Conservation (phyloP, 1,140 invertebrate species). For the Drosophila orena region DNA sequence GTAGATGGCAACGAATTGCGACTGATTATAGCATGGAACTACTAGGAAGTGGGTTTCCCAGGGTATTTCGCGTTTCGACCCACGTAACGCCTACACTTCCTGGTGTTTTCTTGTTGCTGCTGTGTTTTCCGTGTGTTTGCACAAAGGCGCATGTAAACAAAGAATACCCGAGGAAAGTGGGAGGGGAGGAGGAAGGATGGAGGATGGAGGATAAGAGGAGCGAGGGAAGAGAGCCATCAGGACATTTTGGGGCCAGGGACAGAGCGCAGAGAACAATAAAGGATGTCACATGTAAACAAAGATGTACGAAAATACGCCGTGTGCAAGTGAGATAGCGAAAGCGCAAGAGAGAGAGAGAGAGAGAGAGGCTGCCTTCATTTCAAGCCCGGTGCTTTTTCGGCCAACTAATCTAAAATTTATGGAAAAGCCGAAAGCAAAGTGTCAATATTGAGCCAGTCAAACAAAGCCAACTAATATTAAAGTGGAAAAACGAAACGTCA, state of each 20-base stretch:
- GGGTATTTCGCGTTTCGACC: slow-evolving; percentile 17
- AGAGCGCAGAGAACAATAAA: slow-evolving; percentile 53
- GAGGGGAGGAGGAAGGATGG: slow-evolving; percentile 7
- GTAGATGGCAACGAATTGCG: too few species aligned
- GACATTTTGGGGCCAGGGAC: slow-evolving; percentile 80
- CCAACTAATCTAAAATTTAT: slow-evolving; percentile 78
- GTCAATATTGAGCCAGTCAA: slow-evolving; percentile 58
- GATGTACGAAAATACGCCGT: slow-evolving; percentile 9
- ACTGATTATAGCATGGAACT: background rate
- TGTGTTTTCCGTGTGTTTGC: slow-evolving; percentile 57
- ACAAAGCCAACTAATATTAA: slow-evolving; percentile 21
- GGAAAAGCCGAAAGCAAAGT: slow-evolving; percentile 63
- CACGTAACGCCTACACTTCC: slow-evolving; percentile 4
- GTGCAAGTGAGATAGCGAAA: background rate
- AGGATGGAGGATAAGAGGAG: background rate
- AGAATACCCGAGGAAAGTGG: slow-evolving; percentile 19
- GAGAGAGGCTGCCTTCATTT: slow-evolving; percentile 22
- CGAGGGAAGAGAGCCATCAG: slow-evolving; percentile 25
- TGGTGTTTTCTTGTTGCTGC: slow-evolving; percentile 45
- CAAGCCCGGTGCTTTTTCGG: slow-evolving; percentile 46
- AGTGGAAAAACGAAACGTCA: slow-evolving; percentile 21
- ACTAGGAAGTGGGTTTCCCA: background rate
- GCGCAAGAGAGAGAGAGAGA: background rate
- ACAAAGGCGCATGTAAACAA: slow-evolving; percentile 74
- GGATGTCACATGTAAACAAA: slow-evolving; percentile 75